Evolutionary conservation across 2,888 invertebrate species (phyloP).

Genomic region (Zonitis immaculata): DNA sequence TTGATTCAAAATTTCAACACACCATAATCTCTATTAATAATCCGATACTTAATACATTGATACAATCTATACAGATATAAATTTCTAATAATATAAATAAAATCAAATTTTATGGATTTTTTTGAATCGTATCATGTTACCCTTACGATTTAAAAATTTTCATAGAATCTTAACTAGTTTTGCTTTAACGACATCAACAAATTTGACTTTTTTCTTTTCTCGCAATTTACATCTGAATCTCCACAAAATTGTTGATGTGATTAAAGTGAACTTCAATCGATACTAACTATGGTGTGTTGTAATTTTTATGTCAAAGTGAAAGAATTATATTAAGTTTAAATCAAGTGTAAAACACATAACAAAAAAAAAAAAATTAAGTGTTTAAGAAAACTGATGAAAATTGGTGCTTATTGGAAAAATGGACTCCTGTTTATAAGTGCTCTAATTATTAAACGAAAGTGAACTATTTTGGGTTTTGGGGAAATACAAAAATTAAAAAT

Average conservation of each 20-base stretch:
- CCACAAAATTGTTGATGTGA: constrained; percentile 12
- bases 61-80: not conserved
- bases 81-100: not conserved
- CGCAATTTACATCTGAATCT: constrained; percentile 10
- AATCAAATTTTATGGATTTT: constrained; percentile 4
- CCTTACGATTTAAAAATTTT: constrained; percentile 25
- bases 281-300: constrained; percentile 9
- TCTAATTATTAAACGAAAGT: constrained; percentile 9
- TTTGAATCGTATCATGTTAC: constrained; percentile 28
- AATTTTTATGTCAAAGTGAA: constrained; percentile 2
- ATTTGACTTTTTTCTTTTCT: constrained; percentile 4
- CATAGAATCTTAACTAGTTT: constrained; percentile 11
- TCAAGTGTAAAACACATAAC: constrained; percentile 6
- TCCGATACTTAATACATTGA: not conserved
- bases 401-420: constrained; percentile 6
- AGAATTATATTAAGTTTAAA: constrained; percentile 11
- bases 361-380: constrained; percentile 6
- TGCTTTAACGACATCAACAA: constrained; percentile 6
- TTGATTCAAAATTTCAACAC: not conserved
- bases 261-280: not conserved
- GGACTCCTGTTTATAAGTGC: constrained; percentile 13
- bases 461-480: constrained; percentile 15
- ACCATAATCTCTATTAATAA: not conserved
- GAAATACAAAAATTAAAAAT: constrained; percentile 4
- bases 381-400: constrained; percentile 5